Conservation (phyloP, 2,113 vertebrate species). For the Mungos mungo region DNA sequence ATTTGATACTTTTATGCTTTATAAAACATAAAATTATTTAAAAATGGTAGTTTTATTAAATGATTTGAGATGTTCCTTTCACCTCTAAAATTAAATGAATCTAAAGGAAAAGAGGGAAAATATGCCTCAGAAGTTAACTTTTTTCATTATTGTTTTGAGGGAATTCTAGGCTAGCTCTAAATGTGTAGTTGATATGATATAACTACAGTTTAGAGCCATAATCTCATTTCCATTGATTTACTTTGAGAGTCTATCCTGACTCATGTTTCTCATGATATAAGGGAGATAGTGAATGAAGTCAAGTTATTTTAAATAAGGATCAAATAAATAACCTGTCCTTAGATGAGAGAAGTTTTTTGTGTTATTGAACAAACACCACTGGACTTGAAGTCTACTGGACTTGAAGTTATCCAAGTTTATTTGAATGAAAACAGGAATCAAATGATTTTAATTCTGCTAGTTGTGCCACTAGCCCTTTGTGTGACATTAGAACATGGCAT, state of each 20-base stretch:
- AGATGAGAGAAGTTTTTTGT: background rate
- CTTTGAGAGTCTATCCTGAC: background rate
- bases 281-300: background rate
- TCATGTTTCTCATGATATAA: background rate
- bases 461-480: background rate
- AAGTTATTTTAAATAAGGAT: background rate
- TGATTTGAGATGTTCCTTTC: background rate
- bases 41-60: background rate
- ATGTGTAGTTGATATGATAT: background rate
- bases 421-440: background rate
- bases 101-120: background rate
- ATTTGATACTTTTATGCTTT: background rate
- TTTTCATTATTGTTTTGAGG: background rate
- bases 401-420: background rate
- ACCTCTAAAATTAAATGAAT: background rate
- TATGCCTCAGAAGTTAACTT: background rate
- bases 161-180: background rate
- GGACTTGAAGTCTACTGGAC: background rate
- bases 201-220: background rate
- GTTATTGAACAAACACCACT: background rate
- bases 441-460: background rate
- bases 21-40: background rate
- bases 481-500: background rate
- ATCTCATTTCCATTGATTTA: background rate
- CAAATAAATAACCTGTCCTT: background rate